Conservation (phyloP, 2,888 invertebrate genomes). For the Teleiodes luculella region DNA sequence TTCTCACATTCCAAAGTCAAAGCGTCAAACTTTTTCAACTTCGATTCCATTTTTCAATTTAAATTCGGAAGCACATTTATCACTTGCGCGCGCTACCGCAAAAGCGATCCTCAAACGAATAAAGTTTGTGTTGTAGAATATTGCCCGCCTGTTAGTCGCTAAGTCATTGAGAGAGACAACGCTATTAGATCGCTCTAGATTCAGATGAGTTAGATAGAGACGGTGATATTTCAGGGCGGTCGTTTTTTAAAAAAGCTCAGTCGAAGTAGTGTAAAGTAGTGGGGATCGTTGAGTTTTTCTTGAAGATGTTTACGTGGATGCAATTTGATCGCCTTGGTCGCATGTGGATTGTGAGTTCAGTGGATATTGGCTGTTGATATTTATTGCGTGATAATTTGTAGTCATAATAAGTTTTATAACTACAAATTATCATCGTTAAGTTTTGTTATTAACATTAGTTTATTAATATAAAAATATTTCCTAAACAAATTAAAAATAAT, state of each 20-base stretch:
- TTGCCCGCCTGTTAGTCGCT: slow-evolving; percentile 70
- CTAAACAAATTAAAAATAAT: too few relatives aligned
- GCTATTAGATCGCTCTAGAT: slow-evolving; percentile 20
- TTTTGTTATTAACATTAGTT: too few relatives aligned
- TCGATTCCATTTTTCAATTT: slow-evolving; percentile 60
- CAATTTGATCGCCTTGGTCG: slow-evolving; percentile 69
- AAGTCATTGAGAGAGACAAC: slow-evolving; percentile 66
- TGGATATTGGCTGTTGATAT: slow-evolving; percentile 40
- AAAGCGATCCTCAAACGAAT: slow-evolving; percentile 75
- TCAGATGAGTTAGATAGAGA: slow-evolving; percentile 41
- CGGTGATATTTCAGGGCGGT: slow-evolving; percentile 46
- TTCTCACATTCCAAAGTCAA: slow-evolving; percentile 63
- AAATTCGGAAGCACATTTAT: slow-evolving; percentile 14
- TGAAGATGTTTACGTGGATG: slow-evolving; percentile 77
- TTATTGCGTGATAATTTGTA: too few relatives aligned
- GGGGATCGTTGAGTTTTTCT: slow-evolving; percentile 77
- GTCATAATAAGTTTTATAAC: too few relatives aligned
- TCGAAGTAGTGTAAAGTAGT: slow-evolving; percentile 71
- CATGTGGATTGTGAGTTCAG: slow-evolving; percentile 41
- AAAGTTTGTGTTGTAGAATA: slow-evolving; percentile 67
- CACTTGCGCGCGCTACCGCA: slow-evolving; percentile 57
- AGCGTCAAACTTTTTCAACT: slow-evolving; percentile 58
- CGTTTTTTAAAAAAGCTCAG: slow-evolving; percentile 70
- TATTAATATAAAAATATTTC: too few relatives aligned
- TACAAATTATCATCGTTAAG: too few relatives aligned